phyloP scores from a whole-genome alignment of 37 sponge, comb jelly and placozoan genomes.

The Spongia lamella region DNA sequence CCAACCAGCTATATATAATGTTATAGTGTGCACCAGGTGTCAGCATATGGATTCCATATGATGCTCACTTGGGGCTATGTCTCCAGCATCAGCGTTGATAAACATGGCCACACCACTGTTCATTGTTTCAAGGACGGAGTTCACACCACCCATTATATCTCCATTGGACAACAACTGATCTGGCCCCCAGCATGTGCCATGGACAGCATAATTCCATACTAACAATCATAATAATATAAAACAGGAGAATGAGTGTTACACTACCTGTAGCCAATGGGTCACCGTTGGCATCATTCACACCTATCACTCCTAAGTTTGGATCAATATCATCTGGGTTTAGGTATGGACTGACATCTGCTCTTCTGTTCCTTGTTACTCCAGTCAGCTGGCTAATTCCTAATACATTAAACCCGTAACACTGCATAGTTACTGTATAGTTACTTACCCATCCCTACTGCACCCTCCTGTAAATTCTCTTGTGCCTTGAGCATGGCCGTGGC shows the following conservation, averaged over 20 bases:
- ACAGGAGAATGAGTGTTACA: neutral
- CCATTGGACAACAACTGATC: slow-evolving; percentile 31
- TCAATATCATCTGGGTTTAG: slow-evolving; percentile 30
- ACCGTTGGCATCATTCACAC: slow-evolving; percentile 29
- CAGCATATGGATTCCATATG: no score
- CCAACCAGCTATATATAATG: no score
- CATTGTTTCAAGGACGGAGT: slow-evolving; percentile 28
- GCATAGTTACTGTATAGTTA: no score
- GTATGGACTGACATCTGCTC: slow-evolving; percentile 40
- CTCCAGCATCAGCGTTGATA: slow-evolving; percentile 52
- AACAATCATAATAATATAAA: neutral
- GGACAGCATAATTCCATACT: slow-evolving; percentile 54
- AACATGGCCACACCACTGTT: slow-evolving; percentile 41
- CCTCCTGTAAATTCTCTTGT: slow-evolving; percentile 6
- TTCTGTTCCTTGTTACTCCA: slow-evolving; percentile 29
- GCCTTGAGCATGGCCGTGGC: slow-evolving; percentile 40
- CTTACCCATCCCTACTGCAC: slow-evolving; percentile 23
- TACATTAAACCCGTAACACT: no score
- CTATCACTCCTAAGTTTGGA: slow-evolving; percentile 37
- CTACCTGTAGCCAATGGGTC: slow-evolving; percentile 32
- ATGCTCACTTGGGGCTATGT: slow-evolving; percentile 42
- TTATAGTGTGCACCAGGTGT: no score
- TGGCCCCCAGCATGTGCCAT: slow-evolving; percentile 46
- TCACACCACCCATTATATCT: slow-evolving; percentile 52
- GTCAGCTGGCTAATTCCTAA: slow-evolving; percentile 20